Conservation (phyloP, 2,888 invertebrate genomes). For the Carpatolechia fugitivella region DNA sequence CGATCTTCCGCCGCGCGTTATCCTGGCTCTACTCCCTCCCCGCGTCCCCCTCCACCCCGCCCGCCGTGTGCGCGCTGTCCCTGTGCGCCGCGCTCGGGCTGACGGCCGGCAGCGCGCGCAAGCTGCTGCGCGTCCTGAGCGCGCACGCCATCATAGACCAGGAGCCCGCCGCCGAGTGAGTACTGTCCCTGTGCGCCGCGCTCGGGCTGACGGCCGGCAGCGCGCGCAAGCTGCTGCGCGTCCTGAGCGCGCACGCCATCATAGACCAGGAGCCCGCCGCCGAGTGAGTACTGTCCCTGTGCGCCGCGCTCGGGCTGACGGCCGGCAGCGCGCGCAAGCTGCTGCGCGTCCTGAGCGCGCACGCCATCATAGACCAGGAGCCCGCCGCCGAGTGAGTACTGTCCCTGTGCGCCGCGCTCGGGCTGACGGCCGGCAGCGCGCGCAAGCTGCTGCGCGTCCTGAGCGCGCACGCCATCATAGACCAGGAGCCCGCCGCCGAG, state of each 20-base stretch:
- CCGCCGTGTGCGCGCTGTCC: too few relatives aligned
- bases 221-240: conserved; percentile 40
- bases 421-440: conserved; percentile 34
- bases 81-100: conserved; percentile 33
- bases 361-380: conserved; percentile 31
- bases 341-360: conserved; percentile 35
- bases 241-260: conserved; percentile 38
- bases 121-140: conserved; percentile 42
- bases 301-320: conserved; percentile 32
- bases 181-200: conserved; percentile 2
- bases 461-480: conserved; percentile 34
- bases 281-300: background rate
- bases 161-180: conserved; percentile 13
- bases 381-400: conserved; percentile 7
- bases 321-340: conserved; percentile 38
- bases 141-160: conserved; percentile 32
- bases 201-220: conserved; percentile 34
- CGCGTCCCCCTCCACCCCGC: too few relatives aligned
- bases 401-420: conserved; percentile 23
- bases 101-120: conserved; percentile 33
- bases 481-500: conserved; percentile 15
- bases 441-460: conserved; percentile 41
- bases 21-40: too few relatives aligned
- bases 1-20: conserved; percentile 53
- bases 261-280: conserved; percentile 22